Conservation (phyloP, 2,797 vertebrate genomes). For the Sarcophilus harrisii region DNA sequence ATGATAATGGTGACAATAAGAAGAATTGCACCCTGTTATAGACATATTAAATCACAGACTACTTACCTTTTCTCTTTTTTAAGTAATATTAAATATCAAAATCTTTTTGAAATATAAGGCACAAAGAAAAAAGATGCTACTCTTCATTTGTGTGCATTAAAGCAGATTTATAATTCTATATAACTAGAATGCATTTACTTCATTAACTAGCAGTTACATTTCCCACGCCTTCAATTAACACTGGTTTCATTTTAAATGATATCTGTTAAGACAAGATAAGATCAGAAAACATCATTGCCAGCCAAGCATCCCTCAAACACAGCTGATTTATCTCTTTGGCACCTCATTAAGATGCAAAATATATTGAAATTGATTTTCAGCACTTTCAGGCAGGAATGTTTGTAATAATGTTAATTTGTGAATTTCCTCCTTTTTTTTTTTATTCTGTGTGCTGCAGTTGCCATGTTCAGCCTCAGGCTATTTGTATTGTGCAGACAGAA, state of each 20-base stretch:
- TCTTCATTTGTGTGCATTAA: constrained; percentile 57
- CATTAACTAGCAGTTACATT: constrained; percentile 82
- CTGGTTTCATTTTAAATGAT: constrained; percentile 81
- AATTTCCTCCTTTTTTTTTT: constrained; percentile 78
- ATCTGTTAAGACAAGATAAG: constrained; percentile 78
- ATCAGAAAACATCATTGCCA: constrained; percentile 83
- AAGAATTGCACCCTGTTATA: constrained; percentile 48
- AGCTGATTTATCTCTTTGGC: constrained; percentile 84
- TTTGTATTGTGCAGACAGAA: constrained; percentile 89
- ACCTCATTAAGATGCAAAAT: constrained; percentile 89
- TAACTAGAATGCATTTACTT: constrained; percentile 76
- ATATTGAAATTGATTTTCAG: constrained; percentile 87
- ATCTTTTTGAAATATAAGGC: constrained; percentile 22
- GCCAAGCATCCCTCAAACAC: constrained; percentile 81
- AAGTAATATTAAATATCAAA: constrained; percentile 46
- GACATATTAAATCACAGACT: constrained; percentile 14
- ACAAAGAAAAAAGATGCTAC: constrained; percentile 23
- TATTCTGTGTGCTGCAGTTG: constrained; percentile 77
- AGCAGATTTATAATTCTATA: constrained; percentile 57
- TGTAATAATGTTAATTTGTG: constrained; percentile 89
- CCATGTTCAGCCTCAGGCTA: constrained; percentile 85
- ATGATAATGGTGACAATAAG: background rate
- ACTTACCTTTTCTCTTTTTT: background rate
- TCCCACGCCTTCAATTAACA: constrained; percentile 83
- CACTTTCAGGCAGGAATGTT: constrained; percentile 85